phyloP scores from a whole-genome alignment of 1,140 invertebrate species.

The Diabrotica virgifera region DNA sequence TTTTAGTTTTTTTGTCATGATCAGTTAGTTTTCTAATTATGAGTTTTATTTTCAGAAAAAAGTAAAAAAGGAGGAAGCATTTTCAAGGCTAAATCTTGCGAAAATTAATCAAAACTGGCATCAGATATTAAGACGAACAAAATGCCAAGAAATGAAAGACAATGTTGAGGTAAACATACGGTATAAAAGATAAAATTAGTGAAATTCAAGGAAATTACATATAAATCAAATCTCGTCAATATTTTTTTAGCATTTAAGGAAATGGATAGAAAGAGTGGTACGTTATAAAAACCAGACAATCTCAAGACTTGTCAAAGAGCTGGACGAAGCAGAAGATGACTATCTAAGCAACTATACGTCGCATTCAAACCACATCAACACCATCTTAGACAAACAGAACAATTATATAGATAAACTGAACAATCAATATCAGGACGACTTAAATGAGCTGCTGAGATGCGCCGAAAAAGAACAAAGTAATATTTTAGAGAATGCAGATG shows the following conservation, averaged over 20 bases:
- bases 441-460: conserved; percentile 27
- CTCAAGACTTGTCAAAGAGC: conserved; percentile 58
- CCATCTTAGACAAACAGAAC: conserved; percentile 45
- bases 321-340: conserved; percentile 67
- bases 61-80: conserved; percentile 73
- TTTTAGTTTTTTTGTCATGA: too few relatives aligned
- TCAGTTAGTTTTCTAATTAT: too few relatives aligned
- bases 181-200: not conserved
- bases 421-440: conserved; percentile 35
- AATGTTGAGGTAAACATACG: conserved; percentile 57
- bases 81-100: conserved; percentile 71
- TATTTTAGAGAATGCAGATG: conserved; percentile 17
- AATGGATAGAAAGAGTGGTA: conserved; percentile 58
- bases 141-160: conserved; percentile 67
- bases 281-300: conserved; percentile 66
- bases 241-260: conserved; percentile 52
- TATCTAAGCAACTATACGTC: conserved; percentile 64
- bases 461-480: conserved; percentile 25
- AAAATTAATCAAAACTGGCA: conserved; percentile 84
- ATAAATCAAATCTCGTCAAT: not conserved
- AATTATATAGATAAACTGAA: conserved; percentile 37
- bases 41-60: conserved; percentile 56
- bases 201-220: too few relatives aligned
- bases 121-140: conserved; percentile 67
- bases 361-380: conserved; percentile 65